Conservation (phyloP, 2,113 vertebrate species). For the Passer montanus region DNA sequence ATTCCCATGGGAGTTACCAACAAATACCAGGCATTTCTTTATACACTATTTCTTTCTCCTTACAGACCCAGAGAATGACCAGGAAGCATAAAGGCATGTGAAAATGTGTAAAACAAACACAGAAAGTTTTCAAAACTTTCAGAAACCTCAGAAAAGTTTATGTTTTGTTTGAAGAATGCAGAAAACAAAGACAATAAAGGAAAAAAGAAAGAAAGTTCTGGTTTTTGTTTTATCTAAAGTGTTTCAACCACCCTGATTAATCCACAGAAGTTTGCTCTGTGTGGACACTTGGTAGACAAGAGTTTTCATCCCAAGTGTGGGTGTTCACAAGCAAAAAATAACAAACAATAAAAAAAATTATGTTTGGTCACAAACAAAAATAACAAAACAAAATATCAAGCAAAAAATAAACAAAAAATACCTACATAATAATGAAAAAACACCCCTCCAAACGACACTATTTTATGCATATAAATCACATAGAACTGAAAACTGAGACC, state of each 20-base stretch:
- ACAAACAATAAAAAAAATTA: too few species aligned
- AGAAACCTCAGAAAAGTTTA: conserved; percentile 22
- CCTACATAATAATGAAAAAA: neutral
- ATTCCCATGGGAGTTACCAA: neutral
- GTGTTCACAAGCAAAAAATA: neutral
- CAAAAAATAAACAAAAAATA: too few species aligned
- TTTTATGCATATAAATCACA: neutral
- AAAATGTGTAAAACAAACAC: conserved; percentile 33
- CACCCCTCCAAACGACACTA: fast-evolving
- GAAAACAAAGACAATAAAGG: neutral
- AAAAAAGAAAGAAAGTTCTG: neutral
- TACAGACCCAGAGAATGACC: neutral
- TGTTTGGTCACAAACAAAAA: neutral
- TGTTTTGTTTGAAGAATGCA: neutral
- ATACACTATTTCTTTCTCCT: neutral
- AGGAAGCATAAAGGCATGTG: conserved; percentile 1
- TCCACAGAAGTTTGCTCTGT: neutral
- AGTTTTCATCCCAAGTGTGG: neutral
- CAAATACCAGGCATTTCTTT: conserved; percentile 43
- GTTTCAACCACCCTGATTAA: neutral
- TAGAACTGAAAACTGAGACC: neutral
- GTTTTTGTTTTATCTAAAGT: neutral
- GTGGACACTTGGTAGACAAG: neutral
- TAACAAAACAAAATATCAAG: neutral
- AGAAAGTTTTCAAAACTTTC: conserved; percentile 5